A percentile compares a stretch with the other conserved stretches of the same genome.
phyloP scores from a whole-genome alignment of 1,140 invertebrate species.

The Lucilia sericata region DNA sequence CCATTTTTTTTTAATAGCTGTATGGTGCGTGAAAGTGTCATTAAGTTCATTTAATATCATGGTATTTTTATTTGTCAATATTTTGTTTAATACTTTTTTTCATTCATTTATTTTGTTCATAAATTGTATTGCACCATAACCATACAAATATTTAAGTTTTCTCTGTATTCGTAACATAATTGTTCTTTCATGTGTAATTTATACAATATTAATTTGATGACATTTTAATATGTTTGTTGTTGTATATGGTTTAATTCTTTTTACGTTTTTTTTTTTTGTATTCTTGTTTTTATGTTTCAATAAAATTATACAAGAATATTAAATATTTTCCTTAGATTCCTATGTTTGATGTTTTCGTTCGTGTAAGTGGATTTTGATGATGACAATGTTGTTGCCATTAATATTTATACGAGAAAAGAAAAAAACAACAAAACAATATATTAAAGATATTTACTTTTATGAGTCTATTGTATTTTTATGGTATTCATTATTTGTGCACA shows the following conservation, averaged over 20 bases:
- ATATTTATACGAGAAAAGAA: no score
- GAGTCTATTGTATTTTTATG: no score
- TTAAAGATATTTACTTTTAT: no score
- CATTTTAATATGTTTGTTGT: conserved; percentile 8
- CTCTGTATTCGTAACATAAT: neutral
- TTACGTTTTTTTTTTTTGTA: neutral
- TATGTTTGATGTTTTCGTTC: neutral
- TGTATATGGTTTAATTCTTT: neutral
- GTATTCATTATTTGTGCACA: no score
- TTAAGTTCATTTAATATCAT: neutral
- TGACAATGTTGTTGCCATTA: neutral
- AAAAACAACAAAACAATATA: no score
- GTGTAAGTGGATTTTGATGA: neutral
- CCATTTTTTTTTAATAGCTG: neutral
- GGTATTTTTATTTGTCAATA: neutral
- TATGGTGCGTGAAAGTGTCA: conserved; percentile 10
- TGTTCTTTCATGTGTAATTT: neutral
- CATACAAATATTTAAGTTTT: no score
- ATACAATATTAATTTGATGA: conserved; percentile 12
- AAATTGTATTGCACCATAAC: no score
- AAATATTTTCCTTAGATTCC: neutral
- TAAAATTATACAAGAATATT: conserved; percentile 12
- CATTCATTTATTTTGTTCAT: neutral
- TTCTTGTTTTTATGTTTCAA: conserved; percentile 4
- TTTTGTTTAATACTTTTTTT: neutral